phyloP scores from a whole-genome alignment of 2,797 vertebrate species.

The Xyrichtys novacula region DNA sequence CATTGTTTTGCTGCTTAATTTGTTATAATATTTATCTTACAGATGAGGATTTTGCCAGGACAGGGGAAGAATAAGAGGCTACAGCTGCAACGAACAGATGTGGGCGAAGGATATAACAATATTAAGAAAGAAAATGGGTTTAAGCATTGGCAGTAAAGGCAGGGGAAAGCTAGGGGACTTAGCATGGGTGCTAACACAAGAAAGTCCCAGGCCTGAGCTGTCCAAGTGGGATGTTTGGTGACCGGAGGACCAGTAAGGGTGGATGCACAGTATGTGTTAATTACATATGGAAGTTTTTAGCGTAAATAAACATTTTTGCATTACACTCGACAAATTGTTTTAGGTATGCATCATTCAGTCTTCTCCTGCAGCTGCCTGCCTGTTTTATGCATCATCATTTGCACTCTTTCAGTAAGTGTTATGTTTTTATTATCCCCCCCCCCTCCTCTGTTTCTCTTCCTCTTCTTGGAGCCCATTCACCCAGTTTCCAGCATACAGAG shows the following conservation, averaged over 20 bases:
- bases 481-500: slow-evolving; percentile 66
- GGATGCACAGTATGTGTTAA: slow-evolving; percentile 67
- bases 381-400: slow-evolving; percentile 62
- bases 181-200: slow-evolving; percentile 66
- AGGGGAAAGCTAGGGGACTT: slow-evolving; percentile 51
- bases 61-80: slow-evolving; percentile 57
- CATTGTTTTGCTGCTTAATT: slow-evolving; percentile 86
- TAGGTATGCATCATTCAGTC: slow-evolving; percentile 49
- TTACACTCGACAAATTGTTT: slow-evolving; percentile 66
- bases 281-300: slow-evolving; percentile 71
- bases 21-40: slow-evolving; percentile 88
- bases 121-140: slow-evolving; percentile 36
- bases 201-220: slow-evolving; percentile 59
- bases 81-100: slow-evolving; percentile 36
- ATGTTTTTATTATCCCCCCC: slow-evolving; percentile 25
- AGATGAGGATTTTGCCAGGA: slow-evolving; percentile 78
- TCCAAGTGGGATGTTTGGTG: slow-evolving; percentile 72
- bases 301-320: slow-evolving; percentile 62
- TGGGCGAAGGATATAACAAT: slow-evolving; percentile 37
- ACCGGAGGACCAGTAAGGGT: slow-evolving; percentile 59
- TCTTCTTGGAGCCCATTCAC: slow-evolving; percentile 61
- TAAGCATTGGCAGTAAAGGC: slow-evolving; percentile 31
- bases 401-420: slow-evolving; percentile 41
- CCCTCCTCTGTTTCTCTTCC: background rate
- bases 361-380: slow-evolving; percentile 47